Evolutionary conservation across 1,140 invertebrate genomes (phyloP).

Genomic region (Mycetomoellerius zeteki): DNA sequence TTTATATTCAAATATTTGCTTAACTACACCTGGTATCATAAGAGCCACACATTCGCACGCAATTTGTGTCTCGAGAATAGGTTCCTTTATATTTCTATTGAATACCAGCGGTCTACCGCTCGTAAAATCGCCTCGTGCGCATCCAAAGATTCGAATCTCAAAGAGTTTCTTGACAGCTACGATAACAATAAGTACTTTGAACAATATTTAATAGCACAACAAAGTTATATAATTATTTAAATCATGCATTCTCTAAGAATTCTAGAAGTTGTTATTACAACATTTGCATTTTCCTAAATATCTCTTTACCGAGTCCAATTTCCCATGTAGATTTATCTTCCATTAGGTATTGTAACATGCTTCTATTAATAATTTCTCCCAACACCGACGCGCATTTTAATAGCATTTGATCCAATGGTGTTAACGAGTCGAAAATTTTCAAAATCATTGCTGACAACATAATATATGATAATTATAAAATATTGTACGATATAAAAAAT

Average conservation of each 20-base stretch:
- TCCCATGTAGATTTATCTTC: constrained; percentile 83
- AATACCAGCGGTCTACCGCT: constrained; percentile 78
- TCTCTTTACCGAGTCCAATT: constrained; percentile 84
- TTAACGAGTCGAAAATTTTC: constrained; percentile 88
- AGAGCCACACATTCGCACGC: constrained; percentile 79
- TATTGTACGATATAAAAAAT: background rate
- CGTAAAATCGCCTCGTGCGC: constrained; percentile 88
- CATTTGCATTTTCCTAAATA: constrained; percentile 28
- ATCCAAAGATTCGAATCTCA: constrained; percentile 88
- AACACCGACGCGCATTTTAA: constrained; percentile 89
- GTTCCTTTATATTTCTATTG: constrained; percentile 81
- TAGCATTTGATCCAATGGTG: constrained; percentile 88
- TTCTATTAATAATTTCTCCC: constrained; percentile 88
- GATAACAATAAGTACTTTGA: background rate
- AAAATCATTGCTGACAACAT: constrained; percentile 86
- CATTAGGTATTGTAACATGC: constrained; percentile 88
- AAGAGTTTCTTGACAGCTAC: constrained; percentile 88
- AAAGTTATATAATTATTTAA: constrained; percentile 14
- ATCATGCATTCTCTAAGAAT: background rate
- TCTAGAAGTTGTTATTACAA: background rate
- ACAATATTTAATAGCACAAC: background rate
- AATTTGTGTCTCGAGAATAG: constrained; percentile 65
- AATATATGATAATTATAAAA: background rate
- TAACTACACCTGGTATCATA: constrained; percentile 70
- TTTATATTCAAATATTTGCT: background rate